phyloP scores from a whole-genome alignment of 2,888 invertebrate genomes.

The Parthenolecanium corni region DNA sequence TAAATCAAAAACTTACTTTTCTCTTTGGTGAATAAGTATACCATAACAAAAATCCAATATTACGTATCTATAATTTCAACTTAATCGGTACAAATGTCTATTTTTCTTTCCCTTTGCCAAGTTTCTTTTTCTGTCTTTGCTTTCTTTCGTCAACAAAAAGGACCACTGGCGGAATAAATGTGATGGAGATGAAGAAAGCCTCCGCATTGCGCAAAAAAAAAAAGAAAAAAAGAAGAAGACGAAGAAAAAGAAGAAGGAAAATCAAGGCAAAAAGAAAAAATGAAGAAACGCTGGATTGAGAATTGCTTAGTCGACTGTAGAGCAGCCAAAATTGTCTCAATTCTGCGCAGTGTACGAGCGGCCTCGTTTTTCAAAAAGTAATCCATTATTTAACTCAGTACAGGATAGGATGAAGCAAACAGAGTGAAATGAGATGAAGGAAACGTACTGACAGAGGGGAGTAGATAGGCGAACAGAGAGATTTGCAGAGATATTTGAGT shows the following conservation, averaged over 20 bases:
- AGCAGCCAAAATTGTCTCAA: neutral
- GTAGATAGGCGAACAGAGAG: no score
- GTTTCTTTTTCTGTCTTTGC: no score
- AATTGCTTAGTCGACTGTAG: neutral
- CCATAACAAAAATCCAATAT: no score
- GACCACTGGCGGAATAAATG: constrained; percentile 1
- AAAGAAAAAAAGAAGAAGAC: neutral
- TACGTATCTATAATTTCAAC: no score
- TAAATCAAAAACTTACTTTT: no score
- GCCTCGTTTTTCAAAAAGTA: neutral
- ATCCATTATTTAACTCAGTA: neutral
- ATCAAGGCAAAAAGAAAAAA: no score
- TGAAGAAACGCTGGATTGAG: neutral
- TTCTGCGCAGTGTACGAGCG: neutral
- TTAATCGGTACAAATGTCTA: no score
- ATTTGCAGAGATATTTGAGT: no score
- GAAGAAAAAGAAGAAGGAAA: neutral
- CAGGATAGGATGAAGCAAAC: neutral
- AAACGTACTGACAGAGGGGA: neutral
- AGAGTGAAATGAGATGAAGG: neutral
- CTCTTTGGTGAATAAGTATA: no score
- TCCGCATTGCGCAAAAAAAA: constrained; percentile 22
- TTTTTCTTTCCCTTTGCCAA: no score
- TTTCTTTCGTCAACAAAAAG: neutral
- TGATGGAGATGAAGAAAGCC: constrained; percentile 7